Evolutionary conservation across 2,113 vertebrate species (phyloP), one percentile per base, ranked within the genome.

Genomic region (Columba livia): DNA sequence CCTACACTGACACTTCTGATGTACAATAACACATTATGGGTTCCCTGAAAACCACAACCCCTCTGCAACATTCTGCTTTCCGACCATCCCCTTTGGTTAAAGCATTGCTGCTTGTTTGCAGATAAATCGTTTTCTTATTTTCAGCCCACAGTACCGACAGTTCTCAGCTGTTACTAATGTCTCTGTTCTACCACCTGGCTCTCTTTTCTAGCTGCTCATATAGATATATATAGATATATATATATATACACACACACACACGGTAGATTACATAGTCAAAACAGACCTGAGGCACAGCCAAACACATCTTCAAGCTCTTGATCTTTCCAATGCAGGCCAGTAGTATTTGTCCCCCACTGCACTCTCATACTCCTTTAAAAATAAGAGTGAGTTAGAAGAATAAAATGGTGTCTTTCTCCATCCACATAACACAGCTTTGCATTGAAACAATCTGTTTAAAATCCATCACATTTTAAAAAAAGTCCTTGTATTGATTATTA

Each of bases 101-200:
- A 91, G 23, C 28, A 12, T 10, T 24, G 15, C 28, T 91, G 78
- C 61, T 78, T 48, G 51, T 15, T 42, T 36, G 47, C 65, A 89
- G 79, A 60, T 77, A 71, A 90, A 88, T 36, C 66, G 73, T 79
- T 12, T 80, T 64, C 83, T 74, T 82, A 79, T 51, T 96, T 89
- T 79, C 93, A 95, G 61, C 50, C 40, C 44, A 48, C 48, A 73
- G 72, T 34, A 71, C 53, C 0, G 0, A 70, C 7, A 85, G 60
- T 47, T 89, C 79, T 69, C 50, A 87, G 28, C 47, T 91, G 9
- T 70, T 84, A 73, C 74, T 51, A 62, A n/a, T 44, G 17, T 88
- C 32, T 38, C 60, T 85, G 40, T 80, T 77, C 80, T 50, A 70
- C 38, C 61, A 11, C 42, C 50, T 66, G 67, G 67, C 32, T 75